Base-by-base conservation (phyloP, 2,797 vertebrate genomes). In the Melanotaenia pygmaea region DNA sequence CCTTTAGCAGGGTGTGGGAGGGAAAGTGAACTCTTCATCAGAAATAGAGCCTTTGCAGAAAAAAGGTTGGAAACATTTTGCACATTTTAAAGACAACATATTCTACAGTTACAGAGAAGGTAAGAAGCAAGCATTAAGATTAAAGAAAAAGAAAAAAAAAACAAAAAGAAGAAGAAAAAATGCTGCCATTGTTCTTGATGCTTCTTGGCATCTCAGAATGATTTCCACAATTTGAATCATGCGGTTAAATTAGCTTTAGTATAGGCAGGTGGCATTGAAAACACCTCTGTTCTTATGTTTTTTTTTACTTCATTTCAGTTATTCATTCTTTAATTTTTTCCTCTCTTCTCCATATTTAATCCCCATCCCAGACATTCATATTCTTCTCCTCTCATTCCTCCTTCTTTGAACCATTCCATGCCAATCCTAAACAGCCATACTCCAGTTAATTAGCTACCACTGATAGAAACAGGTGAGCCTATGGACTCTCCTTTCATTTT, bases 371-470 rank as follows among this genome's bases (percentile, higher is more conserved):
- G 26, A 67, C 56, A 57, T 3, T 78, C 12, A 37, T 28, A 28
- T 24, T 37, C n/a, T 67, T 47, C 3, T 53, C 20, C 16, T 67
- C 22, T 37, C 60, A 13, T 61, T 47, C 10, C 61, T 43, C 13
- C n/a, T 26, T 45, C 72, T 64, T 70, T 67, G 14, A 59, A 58
- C 20, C 30, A 32, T 63, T 35, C 59, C 43, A 66, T 71, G 20
- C 59, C 77, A 72, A 80, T 71, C 70, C 59, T 74, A 69, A 43
- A 40, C 61, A 59, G 16, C 47, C 64, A 76, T 68, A 79, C 71
- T 70, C 28, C 54, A 66, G 71, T 77, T 83, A 85, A 86, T 88
- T 84, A 83, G 67, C 64, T 34, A 35, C 38, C 40, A 47, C 35
- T 62, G 59, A 70, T 43, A 67, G 64, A 79, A 73, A 77, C 51